Conservation (phyloP, 2,888 invertebrate species). For the Drosophila algonquin region DNA sequence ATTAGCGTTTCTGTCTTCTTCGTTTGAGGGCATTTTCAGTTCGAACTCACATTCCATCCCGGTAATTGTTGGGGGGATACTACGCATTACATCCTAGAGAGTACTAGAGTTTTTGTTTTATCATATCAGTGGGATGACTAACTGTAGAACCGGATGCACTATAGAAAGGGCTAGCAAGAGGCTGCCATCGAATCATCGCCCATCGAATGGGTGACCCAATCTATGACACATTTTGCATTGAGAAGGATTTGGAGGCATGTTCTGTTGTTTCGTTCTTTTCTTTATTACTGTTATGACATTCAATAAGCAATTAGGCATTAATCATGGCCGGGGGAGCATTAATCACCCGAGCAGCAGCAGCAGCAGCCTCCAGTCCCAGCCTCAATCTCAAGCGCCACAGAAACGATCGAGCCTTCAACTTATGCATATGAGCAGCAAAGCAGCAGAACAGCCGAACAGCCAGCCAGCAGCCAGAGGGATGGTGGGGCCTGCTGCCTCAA, state of each 20-base stretch:
- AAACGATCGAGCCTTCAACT: slow-evolving; percentile 47
- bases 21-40: not conserved
- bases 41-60: too few species aligned
- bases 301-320: slow-evolving; percentile 76
- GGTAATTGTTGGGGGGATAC: too few species aligned
- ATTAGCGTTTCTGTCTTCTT: not conserved
- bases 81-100: too few species aligned
- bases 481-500: not conserved
- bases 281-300: slow-evolving; percentile 76
- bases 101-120: not conserved
- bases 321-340: slow-evolving; percentile 57
- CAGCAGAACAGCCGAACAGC: not conserved
- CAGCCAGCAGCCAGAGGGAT: slow-evolving; percentile 4
- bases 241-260: slow-evolving; percentile 61
- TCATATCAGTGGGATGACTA: not conserved
- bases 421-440: slow-evolving; percentile 31
- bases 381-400: slow-evolving; percentile 15
- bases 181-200: slow-evolving; percentile 20
- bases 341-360: slow-evolving; percentile 38
- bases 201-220: slow-evolving; percentile 38
- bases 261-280: slow-evolving; percentile 43
- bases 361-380: slow-evolving; percentile 4
- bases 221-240: slow-evolving; percentile 69
- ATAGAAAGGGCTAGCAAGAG: not conserved
- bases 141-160: not conserved